Evolutionary conservation across 2,888 invertebrate genomes (phyloP), one percentile per base, ranked within the genome.

Genomic region (Drosophila quasianomalipes): DNA sequence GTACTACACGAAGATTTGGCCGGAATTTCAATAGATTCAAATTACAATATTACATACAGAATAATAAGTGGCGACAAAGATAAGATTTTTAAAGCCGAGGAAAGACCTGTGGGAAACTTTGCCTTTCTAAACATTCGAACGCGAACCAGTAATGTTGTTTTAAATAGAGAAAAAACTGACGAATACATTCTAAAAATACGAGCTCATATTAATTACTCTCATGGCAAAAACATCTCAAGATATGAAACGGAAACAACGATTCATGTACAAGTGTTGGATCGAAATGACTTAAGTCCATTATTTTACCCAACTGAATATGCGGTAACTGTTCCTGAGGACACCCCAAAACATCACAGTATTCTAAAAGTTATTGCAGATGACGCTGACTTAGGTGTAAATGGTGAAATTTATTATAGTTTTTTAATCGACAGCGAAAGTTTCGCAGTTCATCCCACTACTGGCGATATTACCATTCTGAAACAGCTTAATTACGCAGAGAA

Each of bases 371-470:
- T 96, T 41, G 99, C 99, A 0, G 98, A 98, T 91, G 99, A 99
- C 94, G 99, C 99, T 5, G 99, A 99, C 93, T 94, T 97, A 41
- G 99, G 99, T 4, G 95, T 98, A 86, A 99, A 99, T 93, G 98
- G 99, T 1, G 98, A 99, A 94, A 97, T 99, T 85, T 99, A 99
- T 94, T 99, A 99, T 94, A 98, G 98, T 93, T 96, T 99, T 89
- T 94, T 95, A 59, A 96, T 97, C 83, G 95, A 95, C 70, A 97
- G 96, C 53, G 96, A 97, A 91, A 96, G 96, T 87, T 99, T 99
- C 93, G 97, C 98, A 41, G 96, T 99, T 68, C 98, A 99, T 93
- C 98, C 99, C 2, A 97, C 98, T 64, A 97, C 97, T 55, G 99
- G 99, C 14, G 95, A 97, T 33, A 96, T 99, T 71, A 96, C 97